These are phyloP conservation scores for Catocala fraxini DNA, from an alignment of 2,888 invertebrate genomes.

Conservation along the genomic window DNA sequence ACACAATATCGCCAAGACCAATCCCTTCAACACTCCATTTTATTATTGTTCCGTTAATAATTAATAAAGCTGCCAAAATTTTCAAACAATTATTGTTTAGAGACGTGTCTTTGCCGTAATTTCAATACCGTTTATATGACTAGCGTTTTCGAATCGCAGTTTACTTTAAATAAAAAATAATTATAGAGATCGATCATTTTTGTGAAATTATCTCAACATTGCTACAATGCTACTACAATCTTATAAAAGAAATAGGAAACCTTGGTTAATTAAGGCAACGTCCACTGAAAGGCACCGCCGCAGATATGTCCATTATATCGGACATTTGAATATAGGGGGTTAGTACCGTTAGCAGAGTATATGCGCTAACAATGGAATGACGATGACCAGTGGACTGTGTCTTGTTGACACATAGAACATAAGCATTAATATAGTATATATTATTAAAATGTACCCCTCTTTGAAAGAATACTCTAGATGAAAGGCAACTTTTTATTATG, in stretches of 20 bases:
- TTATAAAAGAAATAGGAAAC: slow-evolving; percentile 28
- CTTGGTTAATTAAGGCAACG: slow-evolving; percentile 8
- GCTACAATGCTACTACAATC: slow-evolving; percentile 16
- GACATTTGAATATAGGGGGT: too few relatives aligned
- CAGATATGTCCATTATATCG: not conserved
- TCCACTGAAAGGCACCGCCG: slow-evolving; percentile 19
- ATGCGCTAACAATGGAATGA: not conserved
- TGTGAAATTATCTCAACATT: slow-evolving; percentile 25
- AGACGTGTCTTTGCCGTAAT: slow-evolving; percentile 28
- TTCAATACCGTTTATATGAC: slow-evolving; percentile 41
- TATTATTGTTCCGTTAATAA: slow-evolving; percentile 3
- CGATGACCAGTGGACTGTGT: not conserved
- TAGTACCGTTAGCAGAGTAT: not conserved
- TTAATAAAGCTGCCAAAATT: slow-evolving; percentile 40
- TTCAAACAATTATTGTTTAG: slow-evolving; percentile 20
- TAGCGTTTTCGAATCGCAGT: slow-evolving; percentile 42
- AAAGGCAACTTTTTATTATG: too few relatives aligned
- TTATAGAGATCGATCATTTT: slow-evolving; percentile 36
- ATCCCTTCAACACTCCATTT: slow-evolving; percentile 12
- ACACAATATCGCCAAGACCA: slow-evolving; percentile 21
- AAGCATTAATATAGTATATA: not conserved
- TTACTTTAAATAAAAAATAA: slow-evolving; percentile 8
- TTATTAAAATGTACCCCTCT: not conserved
- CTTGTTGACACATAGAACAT: too few relatives aligned
- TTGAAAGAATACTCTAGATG: too few relatives aligned